A percentile compares a stretch with the other conserved stretches of the same genome.
phyloP scores from a whole-genome alignment of 2,113 vertebrate species.

The Dromiciops gliroides region DNA sequence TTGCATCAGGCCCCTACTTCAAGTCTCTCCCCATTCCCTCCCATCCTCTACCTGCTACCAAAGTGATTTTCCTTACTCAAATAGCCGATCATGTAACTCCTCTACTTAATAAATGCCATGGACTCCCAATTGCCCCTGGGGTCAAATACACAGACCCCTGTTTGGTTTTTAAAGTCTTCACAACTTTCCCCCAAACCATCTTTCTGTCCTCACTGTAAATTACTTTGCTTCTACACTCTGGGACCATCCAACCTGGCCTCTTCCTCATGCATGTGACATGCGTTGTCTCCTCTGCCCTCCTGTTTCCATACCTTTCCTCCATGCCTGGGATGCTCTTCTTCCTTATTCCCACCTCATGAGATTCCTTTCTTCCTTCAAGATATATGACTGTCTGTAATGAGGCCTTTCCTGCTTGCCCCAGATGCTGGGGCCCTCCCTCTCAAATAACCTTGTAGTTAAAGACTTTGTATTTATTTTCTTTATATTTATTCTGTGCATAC shows the following conservation, averaged over 20 bases:
- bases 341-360: not conserved
- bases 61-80: not conserved
- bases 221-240: not conserved
- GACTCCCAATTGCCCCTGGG: not conserved
- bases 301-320: not conserved
- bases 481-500: not conserved
- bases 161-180: not conserved
- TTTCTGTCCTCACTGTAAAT: not conserved
- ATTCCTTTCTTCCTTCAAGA: not conserved
- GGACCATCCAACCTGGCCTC: not conserved
- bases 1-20: not conserved
- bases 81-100: not conserved
- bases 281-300: not conserved
- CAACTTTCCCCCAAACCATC: not conserved
- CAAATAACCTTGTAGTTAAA: not conserved
- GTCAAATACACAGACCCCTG: not conserved
- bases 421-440: not conserved
- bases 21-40: not conserved
- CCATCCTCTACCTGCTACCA: not conserved
- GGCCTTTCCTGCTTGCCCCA: not conserved
- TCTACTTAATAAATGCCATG: not conserved
- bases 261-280: not conserved
- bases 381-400: not conserved
- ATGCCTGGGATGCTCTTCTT: not conserved
- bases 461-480: not conserved